Percentiles rank a stretch among this genome's conserved stretches.
Evolutionary conservation across 2,797 vertebrate species (phyloP).

Genomic region (Chaenodraco wilsoni): DNA sequence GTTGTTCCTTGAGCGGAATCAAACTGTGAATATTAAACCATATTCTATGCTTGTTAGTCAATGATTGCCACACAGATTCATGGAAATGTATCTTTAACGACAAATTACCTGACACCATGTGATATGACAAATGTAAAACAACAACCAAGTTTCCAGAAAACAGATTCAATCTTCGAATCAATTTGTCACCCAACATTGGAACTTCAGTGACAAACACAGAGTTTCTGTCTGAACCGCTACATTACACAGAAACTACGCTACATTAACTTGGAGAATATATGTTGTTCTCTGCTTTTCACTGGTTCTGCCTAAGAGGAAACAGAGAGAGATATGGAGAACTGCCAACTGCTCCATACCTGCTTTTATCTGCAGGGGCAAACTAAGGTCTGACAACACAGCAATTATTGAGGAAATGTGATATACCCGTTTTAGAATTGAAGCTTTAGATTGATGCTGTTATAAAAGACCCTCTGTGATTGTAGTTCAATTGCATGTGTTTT

Average conservation of each 20-base stretch:
- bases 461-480: not conserved
- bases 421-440: conserved; percentile 1
- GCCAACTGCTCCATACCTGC: conserved; percentile 11
- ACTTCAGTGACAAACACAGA: not conserved
- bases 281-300: not conserved
- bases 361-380: conserved; percentile 21
- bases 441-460: conserved; percentile 2
- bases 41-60: not conserved
- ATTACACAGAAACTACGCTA: not conserved
- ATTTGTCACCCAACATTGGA: not conserved
- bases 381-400: conserved; percentile 17
- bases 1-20: conserved; percentile 1
- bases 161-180: not conserved
- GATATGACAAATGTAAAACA: not conserved
- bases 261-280: not conserved
- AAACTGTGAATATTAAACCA: not conserved
- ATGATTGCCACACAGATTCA: not conserved
- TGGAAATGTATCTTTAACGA: not conserved
- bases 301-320: conserved; percentile 9
- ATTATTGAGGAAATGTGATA: not conserved
- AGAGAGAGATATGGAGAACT: not conserved
- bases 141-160: not conserved
- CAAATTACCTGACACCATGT: not conserved
- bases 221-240: not conserved
- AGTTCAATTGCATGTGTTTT: no score